Evolutionary conservation across 2,113 vertebrate genomes (phyloP).

Genomic region (Prinia subflava): DNA sequence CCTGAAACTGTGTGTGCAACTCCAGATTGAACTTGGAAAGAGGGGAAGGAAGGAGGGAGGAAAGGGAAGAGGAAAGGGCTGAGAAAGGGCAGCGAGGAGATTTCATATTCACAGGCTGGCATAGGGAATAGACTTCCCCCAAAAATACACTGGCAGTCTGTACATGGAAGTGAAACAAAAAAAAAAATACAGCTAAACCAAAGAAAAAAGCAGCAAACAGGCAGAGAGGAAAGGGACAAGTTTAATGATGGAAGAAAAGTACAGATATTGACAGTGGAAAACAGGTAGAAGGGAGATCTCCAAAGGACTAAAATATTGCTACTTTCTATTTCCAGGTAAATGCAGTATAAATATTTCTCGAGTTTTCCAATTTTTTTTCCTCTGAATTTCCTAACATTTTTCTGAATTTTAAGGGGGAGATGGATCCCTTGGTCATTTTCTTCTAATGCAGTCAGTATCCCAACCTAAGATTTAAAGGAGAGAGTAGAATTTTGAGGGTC

Average conservation of each 20-base stretch:
- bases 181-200: conserved; percentile 38
- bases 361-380: neutral
- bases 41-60: neutral
- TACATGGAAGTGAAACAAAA: neutral
- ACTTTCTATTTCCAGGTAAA: conserved; percentile 11
- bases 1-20: neutral
- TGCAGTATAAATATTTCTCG: neutral
- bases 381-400: neutral
- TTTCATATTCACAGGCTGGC: neutral
- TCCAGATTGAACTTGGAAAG: neutral
- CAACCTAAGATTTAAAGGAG: neutral
- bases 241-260: conserved; percentile 89
- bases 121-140: neutral
- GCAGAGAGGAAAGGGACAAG: conserved; percentile 76
- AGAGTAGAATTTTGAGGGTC: neutral
- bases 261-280: conserved; percentile 79
- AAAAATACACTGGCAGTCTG: neutral
- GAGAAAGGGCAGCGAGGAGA: neutral
- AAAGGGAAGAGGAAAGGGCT: neutral
- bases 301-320: conserved; percentile 60
- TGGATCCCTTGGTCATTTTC: neutral
- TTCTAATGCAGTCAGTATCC: neutral
- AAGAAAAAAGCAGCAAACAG: conserved; percentile 55
- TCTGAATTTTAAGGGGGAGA: neutral
- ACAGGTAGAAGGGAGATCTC: conserved; percentile 52